These are phyloP conservation scores for Psittacula echo DNA, from an alignment of 2,797 vertebrate genomes.

Conservation along the genomic window DNA sequence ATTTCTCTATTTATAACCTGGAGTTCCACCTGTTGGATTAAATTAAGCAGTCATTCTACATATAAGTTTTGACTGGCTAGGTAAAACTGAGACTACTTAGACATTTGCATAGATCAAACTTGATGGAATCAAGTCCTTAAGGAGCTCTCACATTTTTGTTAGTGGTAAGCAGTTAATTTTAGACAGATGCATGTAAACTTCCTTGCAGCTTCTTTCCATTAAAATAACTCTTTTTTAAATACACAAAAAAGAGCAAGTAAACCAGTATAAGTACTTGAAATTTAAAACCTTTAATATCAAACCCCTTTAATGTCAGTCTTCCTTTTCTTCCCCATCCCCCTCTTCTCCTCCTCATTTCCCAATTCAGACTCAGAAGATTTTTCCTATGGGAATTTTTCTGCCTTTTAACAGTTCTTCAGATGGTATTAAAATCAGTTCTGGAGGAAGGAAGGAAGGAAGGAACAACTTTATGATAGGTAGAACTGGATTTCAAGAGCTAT, in stretches of 20 bases:
- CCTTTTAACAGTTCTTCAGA: neutral
- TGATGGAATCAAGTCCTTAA: neutral
- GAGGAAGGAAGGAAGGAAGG: neutral
- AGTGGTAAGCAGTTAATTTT: neutral
- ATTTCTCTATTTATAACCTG: slow-evolving; percentile 51
- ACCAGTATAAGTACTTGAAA: slow-evolving; percentile 6
- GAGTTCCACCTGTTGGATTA: slow-evolving; percentile 19
- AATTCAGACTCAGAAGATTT: neutral
- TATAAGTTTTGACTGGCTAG: neutral
- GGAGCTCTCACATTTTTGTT: neutral
- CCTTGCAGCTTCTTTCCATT: neutral
- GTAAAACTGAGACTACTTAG: neutral
- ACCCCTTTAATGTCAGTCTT: neutral
- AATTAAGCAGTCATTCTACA: neutral
- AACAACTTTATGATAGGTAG: neutral
- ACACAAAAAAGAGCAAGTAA: neutral
- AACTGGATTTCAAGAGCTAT: slow-evolving; percentile 1
- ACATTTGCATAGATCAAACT: neutral
- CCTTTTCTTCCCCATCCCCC: neutral
- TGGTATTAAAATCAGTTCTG: slow-evolving; percentile 38
- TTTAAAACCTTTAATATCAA: neutral
- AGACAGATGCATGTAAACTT: neutral
- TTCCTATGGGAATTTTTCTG: slow-evolving; percentile 44
- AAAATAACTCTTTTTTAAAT: slow-evolving; percentile 25
- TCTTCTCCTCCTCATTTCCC: neutral